A percentile compares a stretch with the other conserved stretches of the same genome.
Conservation (phyloP, 2,113 vertebrate species). For the Aegithalos caudatus region DNA sequence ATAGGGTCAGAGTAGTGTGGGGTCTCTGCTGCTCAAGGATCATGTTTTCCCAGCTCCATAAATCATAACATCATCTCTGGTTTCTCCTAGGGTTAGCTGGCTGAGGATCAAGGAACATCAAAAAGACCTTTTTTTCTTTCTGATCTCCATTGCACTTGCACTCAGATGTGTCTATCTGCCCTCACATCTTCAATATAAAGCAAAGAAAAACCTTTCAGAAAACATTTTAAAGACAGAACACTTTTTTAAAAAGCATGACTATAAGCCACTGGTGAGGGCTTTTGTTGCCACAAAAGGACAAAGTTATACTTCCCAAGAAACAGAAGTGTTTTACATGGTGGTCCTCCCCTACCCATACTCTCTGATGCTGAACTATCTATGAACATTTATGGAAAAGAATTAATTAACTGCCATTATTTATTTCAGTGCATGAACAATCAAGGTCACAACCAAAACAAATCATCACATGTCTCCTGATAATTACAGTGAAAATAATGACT, state of each 20-base stretch:
- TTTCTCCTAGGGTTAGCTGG: neutral
- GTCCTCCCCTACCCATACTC: neutral
- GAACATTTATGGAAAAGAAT: neutral
- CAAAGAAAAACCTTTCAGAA: neutral
- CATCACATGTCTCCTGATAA: neutral
- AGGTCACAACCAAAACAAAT: constrained; percentile 1
- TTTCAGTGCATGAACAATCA: neutral
- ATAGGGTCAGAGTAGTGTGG: neutral
- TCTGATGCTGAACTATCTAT: neutral
- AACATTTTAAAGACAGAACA: neutral
- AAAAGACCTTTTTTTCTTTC: neutral
- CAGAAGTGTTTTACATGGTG: neutral
- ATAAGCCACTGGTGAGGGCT: neutral
- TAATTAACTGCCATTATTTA: neutral
- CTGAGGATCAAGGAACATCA: neutral
- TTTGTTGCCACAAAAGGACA: neutral
- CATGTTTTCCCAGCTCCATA: neutral
- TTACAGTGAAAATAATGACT: neutral
- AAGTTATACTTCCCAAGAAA: neutral
- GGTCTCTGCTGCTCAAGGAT: neutral
- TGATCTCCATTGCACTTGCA: neutral
- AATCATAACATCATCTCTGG: neutral
- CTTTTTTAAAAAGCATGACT: neutral
- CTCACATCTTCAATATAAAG: neutral
- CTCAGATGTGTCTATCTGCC: neutral